phyloP scores from a whole-genome alignment of 2,888 invertebrate genomes.

The Beris chalybata region DNA sequence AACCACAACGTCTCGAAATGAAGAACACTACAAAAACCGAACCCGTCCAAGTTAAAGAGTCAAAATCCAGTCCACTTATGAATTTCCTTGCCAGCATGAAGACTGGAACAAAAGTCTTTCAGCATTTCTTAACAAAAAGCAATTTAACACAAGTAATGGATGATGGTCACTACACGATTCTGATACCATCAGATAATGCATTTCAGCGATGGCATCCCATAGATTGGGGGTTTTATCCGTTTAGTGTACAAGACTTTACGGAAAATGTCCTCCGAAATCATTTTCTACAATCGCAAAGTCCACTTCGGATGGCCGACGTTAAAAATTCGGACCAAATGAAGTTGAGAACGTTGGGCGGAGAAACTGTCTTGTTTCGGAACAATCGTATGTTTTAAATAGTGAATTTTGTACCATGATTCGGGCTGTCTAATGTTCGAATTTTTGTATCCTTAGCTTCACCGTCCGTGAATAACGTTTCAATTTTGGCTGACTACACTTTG shows the following conservation, averaged over 20 bases:
- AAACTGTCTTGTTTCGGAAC: constrained; percentile 61
- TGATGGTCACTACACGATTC: constrained; percentile 62
- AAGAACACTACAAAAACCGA: constrained; percentile 53
- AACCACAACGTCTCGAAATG: constrained; percentile 55
- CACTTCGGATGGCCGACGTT: constrained; percentile 60
- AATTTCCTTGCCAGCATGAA: constrained; percentile 63
- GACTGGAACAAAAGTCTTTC: constrained; percentile 66
- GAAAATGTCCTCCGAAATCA: constrained; percentile 65
- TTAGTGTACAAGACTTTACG: constrained; percentile 67
- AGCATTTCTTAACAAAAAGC: constrained; percentile 64
- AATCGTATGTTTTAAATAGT: constrained; percentile 58
- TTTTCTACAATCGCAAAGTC: constrained; percentile 61
- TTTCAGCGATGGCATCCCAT: constrained; percentile 71
- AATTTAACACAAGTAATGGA: constrained; percentile 63
- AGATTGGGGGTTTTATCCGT: constrained; percentile 71
- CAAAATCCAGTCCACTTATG: constrained; percentile 53
- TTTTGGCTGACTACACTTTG: constrained; percentile 65
- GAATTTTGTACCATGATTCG: neutral
- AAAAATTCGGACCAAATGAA: constrained; percentile 58
- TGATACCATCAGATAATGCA: constrained; percentile 67
- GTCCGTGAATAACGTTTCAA: constrained; percentile 63
- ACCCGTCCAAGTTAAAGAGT: constrained; percentile 49
- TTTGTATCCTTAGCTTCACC: constrained; percentile 55
- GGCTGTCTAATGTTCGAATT: neutral
- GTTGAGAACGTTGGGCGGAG: constrained; percentile 63